Conservation (phyloP, 2,888 invertebrate genomes). For the Keiferia lycopersicella region DNA sequence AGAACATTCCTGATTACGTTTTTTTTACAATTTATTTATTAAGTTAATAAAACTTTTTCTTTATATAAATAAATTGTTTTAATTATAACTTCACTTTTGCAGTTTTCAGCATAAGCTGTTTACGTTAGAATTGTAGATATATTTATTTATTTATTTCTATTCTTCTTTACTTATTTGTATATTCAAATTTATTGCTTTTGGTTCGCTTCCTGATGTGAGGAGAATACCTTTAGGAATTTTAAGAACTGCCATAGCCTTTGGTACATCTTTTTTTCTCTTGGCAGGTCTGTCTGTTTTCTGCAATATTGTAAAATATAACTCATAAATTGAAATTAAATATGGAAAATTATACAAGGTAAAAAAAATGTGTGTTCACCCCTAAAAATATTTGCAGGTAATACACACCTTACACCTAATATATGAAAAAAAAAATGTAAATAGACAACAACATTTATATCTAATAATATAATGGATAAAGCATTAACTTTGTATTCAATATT, state of each 20-base stretch:
- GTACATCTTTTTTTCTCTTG: constrained; percentile 30
- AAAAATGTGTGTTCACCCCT: too few relatives aligned
- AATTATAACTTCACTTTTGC: neutral
- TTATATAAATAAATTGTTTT: constrained; percentile 5
- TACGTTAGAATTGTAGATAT: neutral
- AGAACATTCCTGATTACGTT: constrained; percentile 34
- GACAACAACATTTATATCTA: too few relatives aligned
- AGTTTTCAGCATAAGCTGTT: neutral
- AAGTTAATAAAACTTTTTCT: constrained; percentile 2
- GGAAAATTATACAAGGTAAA: too few relatives aligned
- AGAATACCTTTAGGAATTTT: constrained; percentile 55
- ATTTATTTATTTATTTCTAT: neutral
- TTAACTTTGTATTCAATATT: too few relatives aligned
- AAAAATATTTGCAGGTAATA: too few relatives aligned
- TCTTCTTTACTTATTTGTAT: constrained; percentile 26
- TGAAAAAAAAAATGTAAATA: too few relatives aligned
- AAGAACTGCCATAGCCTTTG: constrained; percentile 48
- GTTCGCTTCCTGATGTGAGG: constrained; percentile 49
- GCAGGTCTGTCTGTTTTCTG: constrained; percentile 20
- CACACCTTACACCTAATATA: too few relatives aligned
- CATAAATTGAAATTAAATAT: too few relatives aligned
- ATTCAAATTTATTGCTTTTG: constrained; percentile 31
- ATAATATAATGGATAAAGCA: too few relatives aligned
- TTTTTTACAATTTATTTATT: neutral
- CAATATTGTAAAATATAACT: neutral